These are phyloP conservation scores for Liopterus haemorrhoidalis DNA, from an alignment of 2,888 invertebrate genomes.

Conservation along the genomic window DNA sequence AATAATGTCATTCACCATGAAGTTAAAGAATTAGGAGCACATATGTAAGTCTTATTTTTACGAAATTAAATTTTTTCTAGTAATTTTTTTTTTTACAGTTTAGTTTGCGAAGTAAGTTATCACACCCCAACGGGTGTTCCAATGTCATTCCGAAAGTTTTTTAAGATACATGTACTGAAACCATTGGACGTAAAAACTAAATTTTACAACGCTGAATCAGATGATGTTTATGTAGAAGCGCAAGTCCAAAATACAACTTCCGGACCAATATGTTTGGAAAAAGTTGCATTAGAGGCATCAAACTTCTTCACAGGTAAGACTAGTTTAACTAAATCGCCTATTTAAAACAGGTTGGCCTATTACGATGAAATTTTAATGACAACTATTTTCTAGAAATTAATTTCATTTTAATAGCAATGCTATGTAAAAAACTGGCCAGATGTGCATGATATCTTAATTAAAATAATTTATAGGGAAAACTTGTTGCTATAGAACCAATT, in stretches of 20 bases:
- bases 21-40: constrained; percentile 98
- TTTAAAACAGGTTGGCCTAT: too few species aligned
- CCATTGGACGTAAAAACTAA: constrained; percentile 98
- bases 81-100: constrained; percentile 51
- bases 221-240: constrained; percentile 67
- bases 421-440: too few species aligned
- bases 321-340: constrained; percentile 2
- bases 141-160: constrained; percentile 90
- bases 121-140: constrained; percentile 66
- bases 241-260: constrained; percentile 88
- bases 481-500: background rate
- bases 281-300: constrained; percentile 89
- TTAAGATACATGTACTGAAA: constrained; percentile 96
- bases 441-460: too few species aligned
- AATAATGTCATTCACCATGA: constrained; percentile 97
- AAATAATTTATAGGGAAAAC: too few species aligned
- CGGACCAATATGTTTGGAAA: constrained; percentile 88
- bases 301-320: constrained; percentile 76
- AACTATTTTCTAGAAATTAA: too few species aligned
- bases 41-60: constrained; percentile 63
- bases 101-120: constrained; percentile 95
- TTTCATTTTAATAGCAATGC: too few species aligned
- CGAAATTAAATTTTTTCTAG: too few species aligned
- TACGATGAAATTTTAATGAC: too few species aligned
- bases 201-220: constrained; percentile 89